Evolutionary conservation across 2,797 vertebrate species (phyloP).

Genomic region (Geotrypetes seraphini): DNA sequence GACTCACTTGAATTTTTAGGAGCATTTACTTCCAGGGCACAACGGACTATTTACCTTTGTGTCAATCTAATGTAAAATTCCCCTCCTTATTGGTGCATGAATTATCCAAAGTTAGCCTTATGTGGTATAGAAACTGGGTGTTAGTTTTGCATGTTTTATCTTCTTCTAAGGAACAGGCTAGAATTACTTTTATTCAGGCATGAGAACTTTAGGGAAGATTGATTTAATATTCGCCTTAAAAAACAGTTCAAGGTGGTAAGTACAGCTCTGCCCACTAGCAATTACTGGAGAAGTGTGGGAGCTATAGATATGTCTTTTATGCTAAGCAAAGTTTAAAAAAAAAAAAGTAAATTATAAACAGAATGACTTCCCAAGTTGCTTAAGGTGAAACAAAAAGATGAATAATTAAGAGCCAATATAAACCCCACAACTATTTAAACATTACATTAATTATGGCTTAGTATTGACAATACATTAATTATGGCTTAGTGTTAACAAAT

Average conservation of each 20-base stretch:
- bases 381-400: background rate
- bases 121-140: conserved; percentile 44
- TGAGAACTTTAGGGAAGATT: conserved; percentile 25
- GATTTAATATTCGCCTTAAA: conserved; percentile 40
- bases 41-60: too few relatives aligned
- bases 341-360: too few relatives aligned
- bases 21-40: too few relatives aligned
- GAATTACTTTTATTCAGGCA: conserved; percentile 38
- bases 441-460: background rate
- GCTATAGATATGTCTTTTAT: conserved; percentile 5
- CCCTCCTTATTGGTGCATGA: conserved; percentile 44
- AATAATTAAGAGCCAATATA: too few relatives aligned
- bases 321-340: conserved; percentile 34
- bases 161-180: conserved; percentile 39
- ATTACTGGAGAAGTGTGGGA: conserved; percentile 32
- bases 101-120: conserved; percentile 50
- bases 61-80: conserved; percentile 64
- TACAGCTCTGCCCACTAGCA: conserved; percentile 40
- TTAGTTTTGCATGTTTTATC: conserved; percentile 50
- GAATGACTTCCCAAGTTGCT: background rate
- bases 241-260: conserved; percentile 33
- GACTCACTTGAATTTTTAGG: conserved; percentile 36
- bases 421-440: background rate
- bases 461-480: background rate
- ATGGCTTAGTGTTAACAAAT: background rate